A percentile compares a stretch with the other conserved stretches of the same genome.
Conservation (phyloP, 2,113 vertebrate species). For the Egretta garzetta region DNA sequence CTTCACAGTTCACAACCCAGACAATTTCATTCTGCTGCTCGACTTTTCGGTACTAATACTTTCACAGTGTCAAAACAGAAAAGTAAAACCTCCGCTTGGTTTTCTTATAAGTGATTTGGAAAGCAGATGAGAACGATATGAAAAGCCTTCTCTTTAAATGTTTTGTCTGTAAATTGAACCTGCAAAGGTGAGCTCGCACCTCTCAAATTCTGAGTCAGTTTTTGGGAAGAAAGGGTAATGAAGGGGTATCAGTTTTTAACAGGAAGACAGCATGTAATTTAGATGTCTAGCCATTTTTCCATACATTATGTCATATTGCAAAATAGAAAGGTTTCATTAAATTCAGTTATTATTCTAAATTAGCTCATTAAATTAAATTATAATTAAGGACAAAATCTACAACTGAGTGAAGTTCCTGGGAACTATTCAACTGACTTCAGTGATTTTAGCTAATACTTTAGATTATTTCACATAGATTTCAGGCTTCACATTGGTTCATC, state of each 20-base stretch:
- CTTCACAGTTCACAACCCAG: not conserved
- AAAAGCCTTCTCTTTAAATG: not conserved
- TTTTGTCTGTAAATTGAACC: not conserved
- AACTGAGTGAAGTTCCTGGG: not conserved
- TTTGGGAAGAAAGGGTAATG: conserved; percentile 18
- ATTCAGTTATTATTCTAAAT: conserved; percentile 21
- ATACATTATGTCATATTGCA: not conserved
- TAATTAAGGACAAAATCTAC: not conserved
- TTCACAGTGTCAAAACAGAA: not conserved
- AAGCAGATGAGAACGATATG: not conserved
- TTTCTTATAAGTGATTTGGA: not conserved
- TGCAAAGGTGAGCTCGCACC: not conserved
- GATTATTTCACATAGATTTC: not conserved
- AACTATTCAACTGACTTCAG: not conserved
- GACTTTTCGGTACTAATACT: not conserved
- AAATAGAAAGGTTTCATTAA: conserved; percentile 19
- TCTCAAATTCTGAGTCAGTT: not conserved
- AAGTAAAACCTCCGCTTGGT: not conserved
- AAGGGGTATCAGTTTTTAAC: conserved; percentile 1
- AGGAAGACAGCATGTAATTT: conserved; percentile 8
- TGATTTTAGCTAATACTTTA: not conserved
- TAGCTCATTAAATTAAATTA: not conserved
- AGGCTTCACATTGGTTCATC: not conserved
- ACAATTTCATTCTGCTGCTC: not conserved
- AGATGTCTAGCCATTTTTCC: not conserved